These are phyloP conservation scores for Oncorhynchus gorbuscha DNA, from an alignment of 2,113 vertebrate species.

Conservation along the genomic window DNA sequence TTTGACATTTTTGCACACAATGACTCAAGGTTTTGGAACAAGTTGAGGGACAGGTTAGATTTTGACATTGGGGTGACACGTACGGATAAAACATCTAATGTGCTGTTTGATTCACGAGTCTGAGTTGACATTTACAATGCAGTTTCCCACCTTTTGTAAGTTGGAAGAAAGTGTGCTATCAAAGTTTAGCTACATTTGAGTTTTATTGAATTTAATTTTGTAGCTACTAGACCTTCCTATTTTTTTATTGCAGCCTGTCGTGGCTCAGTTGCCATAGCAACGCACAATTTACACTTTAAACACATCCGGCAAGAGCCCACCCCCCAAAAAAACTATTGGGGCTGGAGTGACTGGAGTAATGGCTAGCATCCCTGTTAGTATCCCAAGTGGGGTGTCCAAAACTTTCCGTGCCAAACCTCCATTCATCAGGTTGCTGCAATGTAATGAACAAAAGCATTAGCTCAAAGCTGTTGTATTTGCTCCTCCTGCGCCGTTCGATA, in stretches of 20 bases:
- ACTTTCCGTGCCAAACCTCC: constrained; percentile 37
- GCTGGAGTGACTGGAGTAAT: constrained; percentile 27
- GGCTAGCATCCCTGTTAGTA: constrained; percentile 2
- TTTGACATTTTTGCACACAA: not conserved
- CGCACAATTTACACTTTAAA: constrained; percentile 51
- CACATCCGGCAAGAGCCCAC: not conserved
- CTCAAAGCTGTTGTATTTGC: constrained; percentile 54
- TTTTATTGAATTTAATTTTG: constrained; percentile 79
- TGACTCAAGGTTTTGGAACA: not conserved
- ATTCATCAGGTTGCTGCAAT: constrained; percentile 64
- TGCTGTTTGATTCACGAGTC: not conserved
- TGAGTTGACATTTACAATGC: constrained; percentile 73
- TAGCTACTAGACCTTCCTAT: constrained; percentile 74
- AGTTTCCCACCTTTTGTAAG: constrained; percentile 69
- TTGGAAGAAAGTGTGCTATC: constrained; percentile 68
- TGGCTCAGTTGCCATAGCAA: constrained; percentile 83
- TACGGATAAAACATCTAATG: too few species aligned
- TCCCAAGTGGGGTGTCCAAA: constrained; percentile 28
- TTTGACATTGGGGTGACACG: not conserved
- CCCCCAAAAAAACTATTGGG: not conserved
- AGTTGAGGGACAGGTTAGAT: not conserved
- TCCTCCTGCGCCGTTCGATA: constrained; percentile 54
- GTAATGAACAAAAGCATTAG: constrained; percentile 71
- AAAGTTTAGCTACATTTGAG: constrained; percentile 73
- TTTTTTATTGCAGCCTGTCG: constrained; percentile 61